These are phyloP conservation scores for Saturnia japonica DNA, from an alignment of 2,888 invertebrate species.

Conservation along the genomic window DNA sequence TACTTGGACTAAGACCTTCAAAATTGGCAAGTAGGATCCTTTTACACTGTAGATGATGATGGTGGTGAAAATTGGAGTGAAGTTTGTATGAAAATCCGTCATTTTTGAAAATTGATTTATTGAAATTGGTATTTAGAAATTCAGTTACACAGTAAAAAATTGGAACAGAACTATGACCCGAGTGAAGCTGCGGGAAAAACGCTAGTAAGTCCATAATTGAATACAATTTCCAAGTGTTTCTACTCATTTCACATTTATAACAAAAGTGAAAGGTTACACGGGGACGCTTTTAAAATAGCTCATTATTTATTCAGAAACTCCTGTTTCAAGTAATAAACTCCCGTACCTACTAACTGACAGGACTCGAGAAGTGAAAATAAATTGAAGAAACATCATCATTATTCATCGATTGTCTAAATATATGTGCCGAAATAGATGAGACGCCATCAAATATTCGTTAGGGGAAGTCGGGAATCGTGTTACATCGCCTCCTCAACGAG, in stretches of 20 bases:
- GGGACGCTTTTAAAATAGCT: constrained; percentile 8
- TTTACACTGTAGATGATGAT: too few relatives aligned
- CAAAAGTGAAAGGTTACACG: constrained; percentile 14
- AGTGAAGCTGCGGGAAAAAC: too few relatives aligned
- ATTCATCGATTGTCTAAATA: constrained; percentile 62
- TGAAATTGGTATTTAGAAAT: too few relatives aligned
- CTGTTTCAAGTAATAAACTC: constrained; percentile 47
- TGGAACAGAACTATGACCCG: too few relatives aligned
- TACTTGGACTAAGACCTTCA: too few relatives aligned
- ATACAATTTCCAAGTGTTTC: not conserved
- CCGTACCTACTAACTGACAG: constrained; percentile 42
- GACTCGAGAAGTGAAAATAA: constrained; percentile 48
- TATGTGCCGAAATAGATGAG: constrained; percentile 62
- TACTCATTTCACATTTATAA: not conserved
- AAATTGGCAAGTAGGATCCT: too few relatives aligned
- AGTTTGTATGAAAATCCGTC: too few relatives aligned
- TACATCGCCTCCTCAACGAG: constrained; percentile 2
- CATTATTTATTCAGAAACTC: constrained; percentile 24
- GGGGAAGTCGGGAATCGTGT: constrained; percentile 29
- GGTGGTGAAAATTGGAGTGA: too few relatives aligned
- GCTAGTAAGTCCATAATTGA: not conserved
- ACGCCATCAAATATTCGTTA: constrained; percentile 59
- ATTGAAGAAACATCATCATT: constrained; percentile 66
- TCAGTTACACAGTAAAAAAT: too few relatives aligned
- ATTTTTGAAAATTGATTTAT: too few relatives aligned